phyloP scores from a whole-genome alignment of 2,888 invertebrate genomes.

The Rhagonycha lutea region DNA sequence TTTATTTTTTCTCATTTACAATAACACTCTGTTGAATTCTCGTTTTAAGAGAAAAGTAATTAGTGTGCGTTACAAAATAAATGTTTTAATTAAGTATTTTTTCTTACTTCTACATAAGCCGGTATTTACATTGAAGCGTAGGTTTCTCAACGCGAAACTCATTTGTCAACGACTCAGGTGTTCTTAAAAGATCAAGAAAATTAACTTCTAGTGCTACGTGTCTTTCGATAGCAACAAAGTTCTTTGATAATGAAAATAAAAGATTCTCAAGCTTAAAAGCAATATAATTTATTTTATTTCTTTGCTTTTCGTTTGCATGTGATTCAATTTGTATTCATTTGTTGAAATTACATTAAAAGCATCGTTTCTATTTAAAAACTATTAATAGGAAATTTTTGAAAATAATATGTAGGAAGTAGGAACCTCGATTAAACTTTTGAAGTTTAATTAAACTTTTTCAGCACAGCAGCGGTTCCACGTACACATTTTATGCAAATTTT shows the following conservation, averaged over 20 bases:
- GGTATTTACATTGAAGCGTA: conserved; percentile 8
- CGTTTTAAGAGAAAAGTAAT: not conserved
- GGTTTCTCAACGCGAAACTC: conserved; percentile 24
- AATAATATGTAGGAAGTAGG: too few species aligned
- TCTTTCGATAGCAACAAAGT: conserved; percentile 20
- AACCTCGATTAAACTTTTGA: too few species aligned
- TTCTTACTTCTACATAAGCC: not conserved
- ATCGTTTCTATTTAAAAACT: too few species aligned
- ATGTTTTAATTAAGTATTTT: not conserved
- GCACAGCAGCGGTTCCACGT: too few species aligned
- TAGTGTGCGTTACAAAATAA: not conserved
- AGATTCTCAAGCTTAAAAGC: conserved; percentile 34
- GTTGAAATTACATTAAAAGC: not conserved
- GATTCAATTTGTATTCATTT: not conserved
- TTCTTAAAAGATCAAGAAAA: conserved; percentile 28
- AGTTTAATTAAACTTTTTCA: too few species aligned
- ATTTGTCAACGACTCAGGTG: conserved; percentile 32
- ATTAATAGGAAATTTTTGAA: too few species aligned
- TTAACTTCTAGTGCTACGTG: conserved; percentile 33
- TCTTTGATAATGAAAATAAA: conserved; percentile 38
- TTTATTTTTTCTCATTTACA: not conserved
- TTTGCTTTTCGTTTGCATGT: not conserved
- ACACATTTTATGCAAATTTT: not conserved
- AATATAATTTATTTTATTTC: not conserved
- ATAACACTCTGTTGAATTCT: not conserved